Conservation (phyloP, 2,888 invertebrate genomes). For the Hirtodrosophila alboralis region DNA sequence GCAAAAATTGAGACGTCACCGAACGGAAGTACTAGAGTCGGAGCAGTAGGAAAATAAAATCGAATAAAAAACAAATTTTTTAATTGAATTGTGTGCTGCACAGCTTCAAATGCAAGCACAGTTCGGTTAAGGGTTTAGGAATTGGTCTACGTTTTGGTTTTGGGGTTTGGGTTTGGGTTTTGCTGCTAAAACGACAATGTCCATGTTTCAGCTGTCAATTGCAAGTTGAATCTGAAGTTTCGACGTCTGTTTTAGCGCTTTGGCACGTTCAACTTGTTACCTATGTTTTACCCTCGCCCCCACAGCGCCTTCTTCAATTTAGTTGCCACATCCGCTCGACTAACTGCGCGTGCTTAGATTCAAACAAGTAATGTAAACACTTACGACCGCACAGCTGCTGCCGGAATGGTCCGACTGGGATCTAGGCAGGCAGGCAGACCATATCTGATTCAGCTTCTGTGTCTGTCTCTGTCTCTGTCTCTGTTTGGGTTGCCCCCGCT, state of each 20-base stretch:
- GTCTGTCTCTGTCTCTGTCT: neutral
- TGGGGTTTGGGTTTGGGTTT: neutral
- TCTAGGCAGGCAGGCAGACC: too few relatives aligned
- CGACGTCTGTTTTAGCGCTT: slow-evolving; percentile 54
- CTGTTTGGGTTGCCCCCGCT: neutral
- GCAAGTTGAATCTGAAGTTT: slow-evolving; percentile 29
- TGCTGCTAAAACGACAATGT: slow-evolving; percentile 28
- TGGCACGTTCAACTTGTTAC: slow-evolving; percentile 70
- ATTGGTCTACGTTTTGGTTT: slow-evolving; percentile 2
- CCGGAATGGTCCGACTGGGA: slow-evolving; percentile 29
- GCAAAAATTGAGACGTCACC: slow-evolving; percentile 71
- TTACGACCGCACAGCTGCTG: slow-evolving; percentile 76
- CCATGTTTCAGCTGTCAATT: slow-evolving; percentile 34
- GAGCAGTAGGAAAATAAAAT: slow-evolving; percentile 5
- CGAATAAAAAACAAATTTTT: slow-evolving; percentile 49
- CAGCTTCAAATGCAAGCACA: slow-evolving; percentile 61
- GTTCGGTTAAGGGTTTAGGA: slow-evolving; percentile 15
- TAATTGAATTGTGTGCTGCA: slow-evolving; percentile 73
- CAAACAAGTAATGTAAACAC: slow-evolving; percentile 75
- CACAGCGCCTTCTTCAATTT: slow-evolving; percentile 24
- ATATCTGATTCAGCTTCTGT: slow-evolving; percentile 24
- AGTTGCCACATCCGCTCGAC: slow-evolving; percentile 47
- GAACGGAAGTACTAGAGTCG: slow-evolving; percentile 33
- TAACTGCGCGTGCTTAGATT: slow-evolving; percentile 70
- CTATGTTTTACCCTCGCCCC: too few relatives aligned